Conservation (phyloP, 2,113 vertebrate genomes). For the Carlito syrichta region DNA sequence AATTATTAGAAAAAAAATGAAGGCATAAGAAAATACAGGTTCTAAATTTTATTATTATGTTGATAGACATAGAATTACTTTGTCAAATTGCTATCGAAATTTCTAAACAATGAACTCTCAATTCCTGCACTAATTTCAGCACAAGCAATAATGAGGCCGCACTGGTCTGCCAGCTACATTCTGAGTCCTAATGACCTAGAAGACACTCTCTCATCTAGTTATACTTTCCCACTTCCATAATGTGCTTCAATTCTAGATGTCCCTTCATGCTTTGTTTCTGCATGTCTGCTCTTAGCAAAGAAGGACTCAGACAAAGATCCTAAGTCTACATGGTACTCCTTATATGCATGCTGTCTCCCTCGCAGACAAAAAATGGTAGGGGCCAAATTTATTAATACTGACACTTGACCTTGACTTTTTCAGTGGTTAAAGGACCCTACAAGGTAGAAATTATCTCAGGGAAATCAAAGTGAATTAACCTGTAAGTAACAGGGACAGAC, state of each 20-base stretch:
- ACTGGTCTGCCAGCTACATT: neutral
- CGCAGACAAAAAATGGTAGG: neutral
- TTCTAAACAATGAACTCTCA: neutral
- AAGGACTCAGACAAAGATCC: neutral
- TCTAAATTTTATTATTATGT: neutral
- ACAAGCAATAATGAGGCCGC: neutral
- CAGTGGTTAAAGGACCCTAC: neutral
- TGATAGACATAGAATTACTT: neutral
- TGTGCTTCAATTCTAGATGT: neutral
- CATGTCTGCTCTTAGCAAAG: neutral
- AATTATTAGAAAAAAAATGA: neutral
- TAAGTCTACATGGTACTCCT: neutral
- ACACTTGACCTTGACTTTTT: neutral
- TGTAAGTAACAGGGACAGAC: neutral
- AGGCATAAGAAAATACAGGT: neutral
- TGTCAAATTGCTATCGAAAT: neutral
- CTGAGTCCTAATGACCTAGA: neutral
- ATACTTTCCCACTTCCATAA: neutral
- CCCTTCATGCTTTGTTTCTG: neutral
- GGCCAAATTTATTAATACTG: neutral
- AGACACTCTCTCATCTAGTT: neutral
- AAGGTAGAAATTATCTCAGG: neutral
- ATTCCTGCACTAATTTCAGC: neutral
- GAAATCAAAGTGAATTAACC: constrained; percentile 1
- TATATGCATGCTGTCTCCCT: neutral